These are phyloP conservation scores for Aethina tumida DNA, from an alignment of 1,140 invertebrate species.

Conservation along the genomic window DNA sequence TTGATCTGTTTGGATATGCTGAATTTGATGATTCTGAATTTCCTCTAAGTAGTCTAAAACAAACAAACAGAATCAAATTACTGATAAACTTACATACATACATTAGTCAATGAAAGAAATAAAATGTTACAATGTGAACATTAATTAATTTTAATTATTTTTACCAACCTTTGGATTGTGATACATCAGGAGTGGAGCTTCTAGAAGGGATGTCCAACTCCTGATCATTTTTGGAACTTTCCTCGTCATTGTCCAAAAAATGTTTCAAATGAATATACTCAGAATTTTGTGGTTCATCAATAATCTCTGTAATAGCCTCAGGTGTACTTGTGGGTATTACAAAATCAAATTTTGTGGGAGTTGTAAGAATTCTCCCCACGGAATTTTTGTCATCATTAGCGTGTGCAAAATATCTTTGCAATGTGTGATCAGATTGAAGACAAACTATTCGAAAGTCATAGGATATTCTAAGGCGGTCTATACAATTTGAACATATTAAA, in stretches of 20 bases:
- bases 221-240: constrained; percentile 20
- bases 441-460: constrained; percentile 29
- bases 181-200: constrained; percentile 13
- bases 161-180: background rate
- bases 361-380: constrained; percentile 11
- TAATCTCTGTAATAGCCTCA: constrained; percentile 14
- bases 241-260: constrained; percentile 29
- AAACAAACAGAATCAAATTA: background rate
- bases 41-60: constrained; percentile 4
- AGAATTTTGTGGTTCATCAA: constrained; percentile 24
- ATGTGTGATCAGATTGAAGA: constrained; percentile 25
- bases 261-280: constrained; percentile 32
- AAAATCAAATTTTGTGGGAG: constrained; percentile 23
- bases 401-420: constrained; percentile 23
- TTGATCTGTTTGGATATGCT: constrained; percentile 5
- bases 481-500: constrained; percentile 27
- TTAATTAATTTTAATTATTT: constrained; percentile 2
- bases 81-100: no score
- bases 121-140: background rate
- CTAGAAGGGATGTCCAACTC: constrained; percentile 13
- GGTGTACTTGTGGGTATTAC: constrained; percentile 9
- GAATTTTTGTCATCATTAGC: constrained; percentile 11
- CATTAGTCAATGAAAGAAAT: background rate
- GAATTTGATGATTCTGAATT: constrained; percentile 2
- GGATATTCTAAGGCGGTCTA: constrained; percentile 24